Evolutionary conservation across 2,797 vertebrate species (phyloP), one percentile per base, ranked within the genome.

Genomic region (Holocentrus rufus): DNA sequence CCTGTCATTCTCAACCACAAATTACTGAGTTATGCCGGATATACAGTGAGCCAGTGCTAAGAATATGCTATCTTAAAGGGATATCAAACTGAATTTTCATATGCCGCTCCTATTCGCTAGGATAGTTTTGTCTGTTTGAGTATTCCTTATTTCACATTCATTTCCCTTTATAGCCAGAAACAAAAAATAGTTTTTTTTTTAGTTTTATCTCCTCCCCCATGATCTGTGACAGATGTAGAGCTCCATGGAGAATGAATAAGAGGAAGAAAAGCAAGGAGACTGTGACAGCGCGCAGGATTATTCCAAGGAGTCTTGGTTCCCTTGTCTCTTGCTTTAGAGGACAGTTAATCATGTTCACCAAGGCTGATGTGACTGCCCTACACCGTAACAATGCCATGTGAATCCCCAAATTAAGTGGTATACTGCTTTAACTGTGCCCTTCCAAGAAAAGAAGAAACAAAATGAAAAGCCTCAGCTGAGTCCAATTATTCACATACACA

Each of bases 221-320:
- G 83, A 84, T 79, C 61, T 80, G 75, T 85, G 77, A 81, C 83
- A 80, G 74, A 85, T 85, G 74, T 69, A 67, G 65, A 74, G 79
- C 76, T 81, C 60, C 23, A 46, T 59, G 72, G 58, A 42, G 71
- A 74, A 65, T n/a, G 61, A 62, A 65, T 58, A 59, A 62, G 77
- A 46, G 57, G 46, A 69, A 23, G 65, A 61, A 31, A 63, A 69
- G 65, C 50, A 23, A 42, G 61, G 36, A 46, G 65, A 60, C 56
- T 52, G 65, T 55, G 63, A 50, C 65, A 63, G 61, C 58, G 79
- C 58, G 36, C 27, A 7, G 71, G 73, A 74, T 30, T 58, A 59
- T 49, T 82, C 81, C 71, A 82, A 22, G 30, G 70, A 60, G 74
- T 30, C 2, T 55, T 58, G 18, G 30, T 39, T 59, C 13, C 39